A percentile compares a stretch with the other conserved stretches of the same genome.
These are phyloP conservation scores for Polia nebulosa DNA, from an alignment of 2,888 invertebrate genomes.

Conservation along the genomic window DNA sequence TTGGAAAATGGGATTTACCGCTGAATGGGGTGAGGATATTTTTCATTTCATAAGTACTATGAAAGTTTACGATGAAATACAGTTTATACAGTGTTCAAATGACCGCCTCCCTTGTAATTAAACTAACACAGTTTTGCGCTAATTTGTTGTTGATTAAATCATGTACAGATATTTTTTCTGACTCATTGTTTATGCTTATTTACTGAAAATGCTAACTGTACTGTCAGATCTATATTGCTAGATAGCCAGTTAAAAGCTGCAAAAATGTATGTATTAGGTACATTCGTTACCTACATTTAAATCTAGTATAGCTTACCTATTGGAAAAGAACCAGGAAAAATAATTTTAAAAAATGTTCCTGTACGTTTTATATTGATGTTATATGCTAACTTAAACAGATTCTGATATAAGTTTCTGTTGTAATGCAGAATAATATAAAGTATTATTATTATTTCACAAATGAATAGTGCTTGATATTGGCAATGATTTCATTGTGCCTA, in stretches of 20 bases:
- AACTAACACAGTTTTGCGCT: not conserved
- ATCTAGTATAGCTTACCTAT: not conserved
- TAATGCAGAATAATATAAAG: not conserved
- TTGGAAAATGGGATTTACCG: constrained; percentile 93
- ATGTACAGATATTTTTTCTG: constrained; percentile 18
- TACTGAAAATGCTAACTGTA: constrained; percentile 7
- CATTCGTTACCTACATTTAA: not conserved
- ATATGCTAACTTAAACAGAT: not conserved
- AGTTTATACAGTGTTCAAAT: not conserved
- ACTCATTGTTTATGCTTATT: constrained; percentile 25
- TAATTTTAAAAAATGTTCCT: not conserved
- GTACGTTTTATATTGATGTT: not conserved
- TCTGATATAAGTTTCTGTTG: not conserved
- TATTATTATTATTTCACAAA: not conserved
- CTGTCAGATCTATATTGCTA: not conserved
- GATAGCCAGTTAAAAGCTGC: not conserved
- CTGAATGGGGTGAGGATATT: constrained; percentile 88
- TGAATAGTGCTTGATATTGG: not conserved
- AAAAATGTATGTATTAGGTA: not conserved
- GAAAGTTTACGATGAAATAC: constrained; percentile 4
- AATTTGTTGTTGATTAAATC: not conserved
- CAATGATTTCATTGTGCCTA: not conserved
- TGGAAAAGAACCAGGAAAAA: constrained; percentile 17
- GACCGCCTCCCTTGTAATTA: not conserved
- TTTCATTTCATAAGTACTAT: constrained; percentile 6